Percentiles rank a stretch among this genome's conserved stretches.
These are phyloP conservation scores for Aleiodes alternator DNA, from an alignment of 2,888 invertebrate species.

Conservation along the genomic window DNA sequence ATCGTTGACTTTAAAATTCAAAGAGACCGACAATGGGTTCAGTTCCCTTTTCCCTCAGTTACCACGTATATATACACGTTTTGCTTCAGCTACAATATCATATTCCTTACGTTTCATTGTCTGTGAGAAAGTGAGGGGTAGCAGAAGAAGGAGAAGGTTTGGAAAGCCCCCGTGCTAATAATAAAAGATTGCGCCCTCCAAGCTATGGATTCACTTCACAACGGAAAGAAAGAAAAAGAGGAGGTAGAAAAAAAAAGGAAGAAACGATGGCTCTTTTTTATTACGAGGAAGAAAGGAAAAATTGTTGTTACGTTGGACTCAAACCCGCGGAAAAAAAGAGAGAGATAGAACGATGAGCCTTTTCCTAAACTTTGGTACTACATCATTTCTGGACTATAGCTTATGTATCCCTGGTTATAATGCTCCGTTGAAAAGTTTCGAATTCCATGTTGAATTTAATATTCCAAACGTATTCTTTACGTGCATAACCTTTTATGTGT, in stretches of 20 bases:
- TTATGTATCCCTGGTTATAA: slow-evolving; percentile 55
- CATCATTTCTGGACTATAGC: slow-evolving; percentile 67
- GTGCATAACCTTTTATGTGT: slow-evolving; percentile 30
- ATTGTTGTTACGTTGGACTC: slow-evolving; percentile 12
- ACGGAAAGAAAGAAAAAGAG: slow-evolving; percentile 20
- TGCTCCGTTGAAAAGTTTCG: slow-evolving; percentile 71
- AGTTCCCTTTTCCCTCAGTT: slow-evolving; percentile 65
- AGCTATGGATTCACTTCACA: slow-evolving; percentile 61
- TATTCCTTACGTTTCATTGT: slow-evolving; percentile 76
- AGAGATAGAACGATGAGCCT: slow-evolving; percentile 56
- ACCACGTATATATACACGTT: slow-evolving; percentile 36
- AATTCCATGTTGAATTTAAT: slow-evolving; percentile 73
- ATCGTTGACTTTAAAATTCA: slow-evolving; percentile 76
- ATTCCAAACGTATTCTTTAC: slow-evolving; percentile 62
- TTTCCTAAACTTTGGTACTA: slow-evolving; percentile 71
- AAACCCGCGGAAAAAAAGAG: neutral
- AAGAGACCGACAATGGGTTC: slow-evolving; percentile 75
- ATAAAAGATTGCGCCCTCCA: slow-evolving; percentile 75
- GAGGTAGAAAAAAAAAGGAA: neutral
- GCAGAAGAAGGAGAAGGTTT: neutral
- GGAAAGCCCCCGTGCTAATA: slow-evolving; percentile 72
- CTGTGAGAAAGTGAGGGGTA: slow-evolving; percentile 59
- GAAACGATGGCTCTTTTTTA: slow-evolving; percentile 5
- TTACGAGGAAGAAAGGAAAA: slow-evolving; percentile 25
- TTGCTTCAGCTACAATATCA: slow-evolving; percentile 72